Conservation (phyloP, 2,797 vertebrate genomes). For the Buceros bicornis region DNA sequence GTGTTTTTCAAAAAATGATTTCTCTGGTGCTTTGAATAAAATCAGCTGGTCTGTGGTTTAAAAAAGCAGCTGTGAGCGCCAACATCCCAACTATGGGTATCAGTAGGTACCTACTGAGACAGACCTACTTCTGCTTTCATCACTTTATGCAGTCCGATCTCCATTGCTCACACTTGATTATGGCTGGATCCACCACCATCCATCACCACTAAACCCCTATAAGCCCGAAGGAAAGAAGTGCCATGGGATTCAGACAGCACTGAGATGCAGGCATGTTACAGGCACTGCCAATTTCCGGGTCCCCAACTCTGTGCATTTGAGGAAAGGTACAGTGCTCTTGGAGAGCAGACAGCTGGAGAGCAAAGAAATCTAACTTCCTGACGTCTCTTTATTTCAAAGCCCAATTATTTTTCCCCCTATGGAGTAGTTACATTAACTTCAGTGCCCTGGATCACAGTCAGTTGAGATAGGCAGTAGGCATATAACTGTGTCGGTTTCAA, state of each 20-base stretch:
- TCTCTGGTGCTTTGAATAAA: neutral
- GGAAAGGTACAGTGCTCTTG: neutral
- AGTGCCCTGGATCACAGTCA: neutral
- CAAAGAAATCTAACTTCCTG: neutral
- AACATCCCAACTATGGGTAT: no score
- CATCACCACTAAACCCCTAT: neutral
- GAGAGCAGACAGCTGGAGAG: neutral
- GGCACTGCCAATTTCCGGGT: neutral
- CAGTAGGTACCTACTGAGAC: neutral
- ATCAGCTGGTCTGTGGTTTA: neutral
- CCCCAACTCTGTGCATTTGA: accelerated
- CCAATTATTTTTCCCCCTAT: neutral
- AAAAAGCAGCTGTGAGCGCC: neutral
- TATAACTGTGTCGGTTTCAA: neutral
- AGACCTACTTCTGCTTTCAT: neutral
- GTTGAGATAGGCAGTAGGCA: neutral
- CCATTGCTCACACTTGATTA: neutral
- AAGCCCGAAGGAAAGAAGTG: neutral
- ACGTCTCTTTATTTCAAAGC: neutral
- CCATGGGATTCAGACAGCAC: neutral
- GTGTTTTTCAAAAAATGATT: neutral
- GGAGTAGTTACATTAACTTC: neutral
- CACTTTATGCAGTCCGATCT: neutral
- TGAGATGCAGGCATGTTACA: neutral
- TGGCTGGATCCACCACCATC: neutral